Conservation (phyloP, 2,888 invertebrate genomes). For the Dasysyrphus albostriatus region DNA sequence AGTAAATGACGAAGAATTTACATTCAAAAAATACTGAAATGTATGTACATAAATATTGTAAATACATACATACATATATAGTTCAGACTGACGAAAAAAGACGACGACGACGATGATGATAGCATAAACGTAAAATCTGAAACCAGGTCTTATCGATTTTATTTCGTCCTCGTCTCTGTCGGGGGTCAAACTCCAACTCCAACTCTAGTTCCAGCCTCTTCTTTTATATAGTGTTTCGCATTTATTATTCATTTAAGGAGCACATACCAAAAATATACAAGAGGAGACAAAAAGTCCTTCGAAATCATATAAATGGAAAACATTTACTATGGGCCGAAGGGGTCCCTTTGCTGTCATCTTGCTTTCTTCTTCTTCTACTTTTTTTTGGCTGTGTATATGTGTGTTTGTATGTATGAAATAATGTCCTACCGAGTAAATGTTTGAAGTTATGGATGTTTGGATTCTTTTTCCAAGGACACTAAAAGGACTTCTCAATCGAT, state of each 20-base stretch:
- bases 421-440: constrained; percentile 31
- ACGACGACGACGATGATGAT: background rate
- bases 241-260: constrained; percentile 56
- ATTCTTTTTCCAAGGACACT: constrained; percentile 52
- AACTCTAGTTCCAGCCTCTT: background rate
- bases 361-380: background rate
- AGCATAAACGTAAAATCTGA: constrained; percentile 28
- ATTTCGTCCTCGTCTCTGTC: constrained; percentile 3
- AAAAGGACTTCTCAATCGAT: constrained; percentile 65
- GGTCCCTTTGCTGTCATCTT: constrained; percentile 24
- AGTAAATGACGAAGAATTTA: background rate
- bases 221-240: background rate
- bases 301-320: constrained; percentile 62
- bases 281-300: constrained; percentile 44
- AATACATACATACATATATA: too few relatives aligned
- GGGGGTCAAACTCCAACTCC: constrained; percentile 23
- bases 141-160: constrained; percentile 62
- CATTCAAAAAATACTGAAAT: constrained; percentile 4
- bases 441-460: constrained; percentile 22
- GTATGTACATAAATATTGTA: background rate
- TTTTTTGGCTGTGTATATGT: constrained; percentile 4
- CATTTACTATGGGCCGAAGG: constrained; percentile 39
- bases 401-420: too few relatives aligned
- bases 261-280: constrained; percentile 27
- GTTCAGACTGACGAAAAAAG: background rate